Evolutionary conservation across 2,888 invertebrate species (phyloP).

Genomic region (Germaria angustata): DNA sequence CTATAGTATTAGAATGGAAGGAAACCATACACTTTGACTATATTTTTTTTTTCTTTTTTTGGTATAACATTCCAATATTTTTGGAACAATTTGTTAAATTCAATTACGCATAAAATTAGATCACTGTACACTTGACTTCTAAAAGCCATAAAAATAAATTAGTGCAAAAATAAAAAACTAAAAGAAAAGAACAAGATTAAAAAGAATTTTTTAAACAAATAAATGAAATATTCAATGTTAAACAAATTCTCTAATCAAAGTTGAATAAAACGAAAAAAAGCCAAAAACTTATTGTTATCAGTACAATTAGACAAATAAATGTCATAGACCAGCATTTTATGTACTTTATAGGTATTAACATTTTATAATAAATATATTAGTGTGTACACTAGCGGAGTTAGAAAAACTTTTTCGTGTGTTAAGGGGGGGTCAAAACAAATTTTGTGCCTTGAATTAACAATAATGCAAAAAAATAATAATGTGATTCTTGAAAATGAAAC

Average conservation of each 20-base stretch:
- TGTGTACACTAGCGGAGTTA: no score
- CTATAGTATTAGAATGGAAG: no score
- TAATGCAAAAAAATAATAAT: no score
- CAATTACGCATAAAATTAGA: slow-evolving; percentile 78
- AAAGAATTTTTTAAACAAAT: slow-evolving; percentile 4
- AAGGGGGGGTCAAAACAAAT: no score
- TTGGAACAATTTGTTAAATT: slow-evolving; percentile 75
- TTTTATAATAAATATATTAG: background rate
- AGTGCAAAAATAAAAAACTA: slow-evolving; percentile 3
- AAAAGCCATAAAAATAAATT: slow-evolving; percentile 53
- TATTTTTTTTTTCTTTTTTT: no score
- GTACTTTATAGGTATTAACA: background rate
- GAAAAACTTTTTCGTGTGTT: no score
- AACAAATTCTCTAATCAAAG: slow-evolving; percentile 33
- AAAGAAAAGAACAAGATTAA: no score
- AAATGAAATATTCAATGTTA: slow-evolving; percentile 51
- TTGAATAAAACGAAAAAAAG: background rate
- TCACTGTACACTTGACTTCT: slow-evolving; percentile 75
- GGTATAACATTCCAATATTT: background rate
- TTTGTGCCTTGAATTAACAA: no score
- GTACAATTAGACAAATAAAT: slow-evolving; percentile 42
- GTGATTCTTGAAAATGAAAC: no score
- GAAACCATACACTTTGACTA: no score
- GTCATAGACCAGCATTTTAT: slow-evolving; percentile 8
- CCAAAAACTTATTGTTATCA: slow-evolving; percentile 40